These are phyloP conservation scores for Myzus persicae DNA, from an alignment of 1,140 invertebrate genomes.

Conservation along the genomic window DNA sequence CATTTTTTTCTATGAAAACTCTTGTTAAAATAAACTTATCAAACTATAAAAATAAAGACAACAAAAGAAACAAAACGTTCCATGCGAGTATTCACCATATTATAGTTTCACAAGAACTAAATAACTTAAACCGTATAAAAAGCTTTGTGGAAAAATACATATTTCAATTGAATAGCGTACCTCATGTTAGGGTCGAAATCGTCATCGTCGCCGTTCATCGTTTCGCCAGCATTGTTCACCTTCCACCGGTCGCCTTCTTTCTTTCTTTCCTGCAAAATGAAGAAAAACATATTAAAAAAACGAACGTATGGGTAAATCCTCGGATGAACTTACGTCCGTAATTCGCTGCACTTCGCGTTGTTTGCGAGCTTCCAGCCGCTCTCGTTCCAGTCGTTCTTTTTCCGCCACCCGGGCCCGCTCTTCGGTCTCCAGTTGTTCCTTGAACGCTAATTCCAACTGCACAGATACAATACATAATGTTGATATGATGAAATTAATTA, in stretches of 20 bases:
- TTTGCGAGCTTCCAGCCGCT: conserved; percentile 80
- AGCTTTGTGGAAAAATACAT: neutral
- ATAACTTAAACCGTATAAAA: conserved; percentile 2
- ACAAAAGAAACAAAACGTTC: neutral
- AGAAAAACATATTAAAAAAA: neutral
- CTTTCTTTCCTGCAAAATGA: conserved; percentile 69
- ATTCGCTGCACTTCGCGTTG: conserved; percentile 86
- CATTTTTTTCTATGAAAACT: neutral
- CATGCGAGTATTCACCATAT: neutral
- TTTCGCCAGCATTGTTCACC: conserved; percentile 69
- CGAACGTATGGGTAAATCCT: neutral
- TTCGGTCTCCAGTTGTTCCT: conserved; percentile 78
- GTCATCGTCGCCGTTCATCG: conserved; percentile 66
- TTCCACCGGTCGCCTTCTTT: conserved; percentile 76
- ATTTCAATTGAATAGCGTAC: conserved; percentile 28
- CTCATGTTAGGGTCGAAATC: conserved; percentile 60
- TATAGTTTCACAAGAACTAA: conserved; percentile 16
- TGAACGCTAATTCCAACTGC: conserved; percentile 80
- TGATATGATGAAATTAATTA: neutral
- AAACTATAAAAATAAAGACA: neutral
- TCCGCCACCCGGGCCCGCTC: conserved; percentile 76
- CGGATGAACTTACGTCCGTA: conserved; percentile 70
- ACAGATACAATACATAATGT: neutral
- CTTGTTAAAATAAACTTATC: neutral
- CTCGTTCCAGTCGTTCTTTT: conserved; percentile 78